These are phyloP conservation scores for Phaetusa simplex DNA, from an alignment of 2,113 vertebrate genomes.

Conservation along the genomic window DNA sequence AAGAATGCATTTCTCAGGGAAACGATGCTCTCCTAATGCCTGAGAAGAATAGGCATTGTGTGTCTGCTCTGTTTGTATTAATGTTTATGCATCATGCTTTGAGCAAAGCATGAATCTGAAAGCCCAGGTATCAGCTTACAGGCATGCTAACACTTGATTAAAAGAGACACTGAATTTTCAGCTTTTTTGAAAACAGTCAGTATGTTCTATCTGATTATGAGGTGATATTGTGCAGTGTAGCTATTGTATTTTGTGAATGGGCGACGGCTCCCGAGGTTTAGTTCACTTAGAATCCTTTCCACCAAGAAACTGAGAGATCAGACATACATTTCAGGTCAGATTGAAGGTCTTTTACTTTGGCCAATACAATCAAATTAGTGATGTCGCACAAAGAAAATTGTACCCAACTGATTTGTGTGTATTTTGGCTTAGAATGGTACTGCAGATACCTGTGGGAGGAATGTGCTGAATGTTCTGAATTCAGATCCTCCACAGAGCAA, in stretches of 20 bases:
- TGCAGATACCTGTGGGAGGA: constrained; percentile 18
- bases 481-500: not conserved
- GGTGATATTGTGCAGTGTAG: not conserved
- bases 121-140: not conserved
- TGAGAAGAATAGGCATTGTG: not conserved
- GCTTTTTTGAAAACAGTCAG: not conserved
- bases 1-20: not conserved
- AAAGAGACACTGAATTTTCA: not conserved
- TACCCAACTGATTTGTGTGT: not conserved
- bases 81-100: not conserved
- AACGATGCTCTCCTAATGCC: not conserved
- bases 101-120: not conserved
- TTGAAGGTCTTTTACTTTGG: not conserved
- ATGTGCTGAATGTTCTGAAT: constrained; percentile 51
- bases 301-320: not conserved
- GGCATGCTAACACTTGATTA: not conserved
- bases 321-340: not conserved
- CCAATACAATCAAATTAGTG: not conserved
- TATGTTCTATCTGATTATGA: not conserved
- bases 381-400: not conserved
- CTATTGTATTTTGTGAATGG: not conserved
- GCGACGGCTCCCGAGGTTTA: not conserved
- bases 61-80: not conserved
- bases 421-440: not conserved
- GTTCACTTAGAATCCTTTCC: not conserved